Conservation (phyloP, 2,113 vertebrate genomes). For the Mustela lutreola region DNA sequence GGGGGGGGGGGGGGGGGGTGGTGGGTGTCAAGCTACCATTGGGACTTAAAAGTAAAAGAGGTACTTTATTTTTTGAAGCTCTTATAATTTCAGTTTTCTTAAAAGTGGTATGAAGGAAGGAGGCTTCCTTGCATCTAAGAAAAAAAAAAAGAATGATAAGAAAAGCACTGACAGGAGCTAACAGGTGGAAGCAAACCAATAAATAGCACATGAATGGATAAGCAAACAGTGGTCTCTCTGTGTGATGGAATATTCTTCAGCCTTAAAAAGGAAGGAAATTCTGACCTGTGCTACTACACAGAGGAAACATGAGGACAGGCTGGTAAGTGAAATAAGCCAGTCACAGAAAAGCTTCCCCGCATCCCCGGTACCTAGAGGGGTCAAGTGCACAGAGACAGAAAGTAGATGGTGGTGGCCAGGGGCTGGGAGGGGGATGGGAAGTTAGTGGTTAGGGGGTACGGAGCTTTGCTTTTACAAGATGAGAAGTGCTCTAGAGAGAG, state of each 20-base stretch:
- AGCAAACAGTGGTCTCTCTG: neutral
- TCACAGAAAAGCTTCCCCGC: neutral
- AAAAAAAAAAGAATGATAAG: neutral
- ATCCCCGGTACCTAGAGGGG: accelerated
- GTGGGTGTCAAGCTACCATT: neutral
- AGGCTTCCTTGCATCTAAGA: neutral
- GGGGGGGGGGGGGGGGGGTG: no score
- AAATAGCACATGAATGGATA: accelerated
- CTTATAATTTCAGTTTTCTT: neutral
- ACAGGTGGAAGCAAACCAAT: accelerated
- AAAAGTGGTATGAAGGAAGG: neutral
- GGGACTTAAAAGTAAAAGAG: neutral
- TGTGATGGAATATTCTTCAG: neutral
- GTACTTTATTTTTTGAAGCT: neutral
- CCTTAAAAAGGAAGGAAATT: neutral
- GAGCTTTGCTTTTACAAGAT: neutral
- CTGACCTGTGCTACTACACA: neutral
- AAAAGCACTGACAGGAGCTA: neutral
- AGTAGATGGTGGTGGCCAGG: neutral
- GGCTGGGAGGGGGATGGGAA: neutral
- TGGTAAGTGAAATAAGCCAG: neutral
- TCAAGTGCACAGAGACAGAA: neutral
- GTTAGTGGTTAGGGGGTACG: neutral
- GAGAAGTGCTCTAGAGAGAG: neutral
- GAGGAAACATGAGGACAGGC: neutral